Conservation (phyloP, 2,797 vertebrate genomes). For the Rhinichthys osculus region DNA sequence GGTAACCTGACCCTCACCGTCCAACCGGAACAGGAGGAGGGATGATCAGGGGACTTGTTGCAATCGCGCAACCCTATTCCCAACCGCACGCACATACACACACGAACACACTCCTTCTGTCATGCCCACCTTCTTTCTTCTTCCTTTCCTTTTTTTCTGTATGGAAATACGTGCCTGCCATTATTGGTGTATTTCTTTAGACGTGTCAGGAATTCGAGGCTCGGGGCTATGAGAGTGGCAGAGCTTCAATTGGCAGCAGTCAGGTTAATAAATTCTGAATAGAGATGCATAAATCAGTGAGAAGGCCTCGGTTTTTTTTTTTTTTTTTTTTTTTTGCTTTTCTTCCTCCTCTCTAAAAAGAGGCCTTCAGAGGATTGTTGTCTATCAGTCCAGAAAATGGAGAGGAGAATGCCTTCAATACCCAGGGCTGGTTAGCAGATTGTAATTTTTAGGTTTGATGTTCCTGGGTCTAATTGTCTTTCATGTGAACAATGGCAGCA, state of each 20-base stretch:
- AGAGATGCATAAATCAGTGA: slow-evolving; percentile 82
- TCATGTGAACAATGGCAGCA: slow-evolving; percentile 89
- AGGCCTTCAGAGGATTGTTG: slow-evolving; percentile 83
- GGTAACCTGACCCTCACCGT: slow-evolving; percentile 47
- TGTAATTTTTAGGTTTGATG: slow-evolving; percentile 91
- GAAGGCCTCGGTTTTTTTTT: slow-evolving; percentile 63
- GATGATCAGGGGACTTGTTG: slow-evolving; percentile 55
- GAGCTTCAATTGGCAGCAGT: slow-evolving; percentile 76
- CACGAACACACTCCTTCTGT: slow-evolving; percentile 51
- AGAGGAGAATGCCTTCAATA: slow-evolving; percentile 77
- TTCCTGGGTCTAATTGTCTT: slow-evolving; percentile 92
- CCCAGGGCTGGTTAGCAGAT: slow-evolving; percentile 85
- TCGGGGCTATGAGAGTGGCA: slow-evolving; percentile 69
- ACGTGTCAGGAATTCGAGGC: slow-evolving; percentile 78
- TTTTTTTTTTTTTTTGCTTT: slow-evolving; percentile 62
- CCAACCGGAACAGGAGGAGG: slow-evolving; percentile 50
- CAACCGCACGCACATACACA: slow-evolving; percentile 32
- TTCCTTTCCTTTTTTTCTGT: slow-evolving; percentile 67
- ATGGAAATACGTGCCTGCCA: slow-evolving; percentile 71
- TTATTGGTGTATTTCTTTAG: slow-evolving; percentile 75
- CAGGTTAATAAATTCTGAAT: slow-evolving; percentile 84
- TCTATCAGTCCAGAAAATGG: slow-evolving; percentile 83
- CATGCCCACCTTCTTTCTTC: slow-evolving; percentile 62
- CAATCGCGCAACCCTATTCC: slow-evolving; percentile 44
- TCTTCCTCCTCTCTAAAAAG: slow-evolving; percentile 65